Evolutionary conservation across 2,888 invertebrate genomes (phyloP), one percentile per base, ranked within the genome.

Genomic region (Sinelater perroti): DNA sequence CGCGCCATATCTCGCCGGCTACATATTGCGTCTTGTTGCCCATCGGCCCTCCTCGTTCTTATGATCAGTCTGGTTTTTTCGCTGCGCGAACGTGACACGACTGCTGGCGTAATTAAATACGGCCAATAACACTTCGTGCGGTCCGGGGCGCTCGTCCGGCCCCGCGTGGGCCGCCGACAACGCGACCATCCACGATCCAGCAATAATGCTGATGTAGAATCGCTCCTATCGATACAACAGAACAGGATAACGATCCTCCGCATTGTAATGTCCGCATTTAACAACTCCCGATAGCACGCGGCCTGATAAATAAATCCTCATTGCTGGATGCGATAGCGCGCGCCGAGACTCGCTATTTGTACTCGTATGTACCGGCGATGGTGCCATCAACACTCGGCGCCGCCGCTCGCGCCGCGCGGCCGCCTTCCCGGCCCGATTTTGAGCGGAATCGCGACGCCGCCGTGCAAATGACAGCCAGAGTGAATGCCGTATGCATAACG

Each of bases 241-340:
- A 68, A 69, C 71, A 65, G 77, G 77, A 78, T 78, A 78, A 78
- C 77, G 77, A 77, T 77, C 75, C 75, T 70, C 70, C 70, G 75
- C 75, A 76, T 78, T 77, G 77, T 77, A 77, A 78, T 76, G 76
- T 75, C 73, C 75, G 73, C 74, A 77, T 75, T 77, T 77, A 77
- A 77, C 78, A 77, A 76, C 74, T 72, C 67, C 66, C 70, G 74
- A 74, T 74, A 74, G 71, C 71, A 69, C 70, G 70, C 63, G 65
- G 64, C 65, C 72, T 71, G 74, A 75, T 75, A 75, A 73, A 74
- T 75, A 75, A 75, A 75, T 75, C 72, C 72, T 72, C 71, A 74
- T 74, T 71, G 74, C 70, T 67, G 71, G 71, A 68, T 68, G 66
- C 68, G 63, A 61, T 63, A 73, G 73, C 72, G 63, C 56, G 61